Evolutionary conservation across 1,140 invertebrate genomes (phyloP), one percentile per base, ranked within the genome.

Genomic region (Mycetomoellerius zeteki): DNA sequence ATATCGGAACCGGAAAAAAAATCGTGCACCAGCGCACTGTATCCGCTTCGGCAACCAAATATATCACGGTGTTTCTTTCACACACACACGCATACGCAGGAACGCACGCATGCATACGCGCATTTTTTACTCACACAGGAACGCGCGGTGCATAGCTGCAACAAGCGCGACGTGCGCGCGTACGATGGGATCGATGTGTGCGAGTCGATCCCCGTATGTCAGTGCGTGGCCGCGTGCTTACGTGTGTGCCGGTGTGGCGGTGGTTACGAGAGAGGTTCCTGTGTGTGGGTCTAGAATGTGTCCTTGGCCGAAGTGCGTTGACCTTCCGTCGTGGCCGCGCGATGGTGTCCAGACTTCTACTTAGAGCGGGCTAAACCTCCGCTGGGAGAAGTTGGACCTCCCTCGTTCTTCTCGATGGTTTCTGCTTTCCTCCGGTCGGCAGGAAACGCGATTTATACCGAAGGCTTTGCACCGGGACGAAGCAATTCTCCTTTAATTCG

Each of bases 291-390:
- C 92, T 93, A 94, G 92, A 94, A 93, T 93, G 91, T 93, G 93
- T 94, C 93, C 92, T 94, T 94, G 92, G 92, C 90, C 88, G 88
- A 93, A 91, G 93, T 93, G 91, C 93, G 91, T 94, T 94, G 92
- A 94, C 92, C 93, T 92, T 93, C 90, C 86, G 43, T 52, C 80
- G 88, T 75, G 56, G 92, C 86, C 89, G 89, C 81, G 77, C 84
- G 88, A 87, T 89, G 85, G 88, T 87, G 87, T 89, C 90, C 86
- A 84, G 89, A 88, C 91, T 91, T 91, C 72, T 85, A 86, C 85
- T 88, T 88, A 86, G 87, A 87, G 87, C 91, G 91, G 90, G 91
- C 87, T 91, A 88, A 91, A 92, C 90, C 89, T 90, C 87, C 86
- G 89, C 86, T 73, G 75, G 67, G 85, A 90, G 71, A 75, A 85